A percentile compares a stretch with the other conserved stretches of the same genome.
These are phyloP conservation scores for Rhea americana DNA, from an alignment of 2,113 vertebrate genomes.

Conservation along the genomic window DNA sequence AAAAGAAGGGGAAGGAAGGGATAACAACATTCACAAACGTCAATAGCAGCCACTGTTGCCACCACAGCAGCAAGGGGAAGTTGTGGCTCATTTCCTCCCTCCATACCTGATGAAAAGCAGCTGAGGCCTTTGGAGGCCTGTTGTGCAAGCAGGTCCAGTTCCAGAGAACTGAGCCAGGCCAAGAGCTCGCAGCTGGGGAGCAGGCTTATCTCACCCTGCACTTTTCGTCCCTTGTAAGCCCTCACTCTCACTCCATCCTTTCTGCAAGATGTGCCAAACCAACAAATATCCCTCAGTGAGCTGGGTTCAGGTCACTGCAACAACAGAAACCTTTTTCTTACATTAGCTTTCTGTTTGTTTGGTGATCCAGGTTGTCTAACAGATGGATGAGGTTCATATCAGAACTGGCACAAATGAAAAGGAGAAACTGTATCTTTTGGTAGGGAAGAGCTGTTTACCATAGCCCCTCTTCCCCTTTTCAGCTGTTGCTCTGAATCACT, in stretches of 20 bases:
- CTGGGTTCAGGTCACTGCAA: neutral
- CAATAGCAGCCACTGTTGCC: neutral
- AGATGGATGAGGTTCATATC: neutral
- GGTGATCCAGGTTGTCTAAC: conserved; percentile 34
- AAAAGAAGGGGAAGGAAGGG: neutral
- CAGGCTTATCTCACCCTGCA: neutral
- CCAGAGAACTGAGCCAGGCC: neutral
- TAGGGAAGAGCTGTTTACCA: neutral
- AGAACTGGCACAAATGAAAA: neutral
- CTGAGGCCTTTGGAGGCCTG: neutral
- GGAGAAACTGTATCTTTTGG: neutral
- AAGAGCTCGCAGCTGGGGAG: neutral
- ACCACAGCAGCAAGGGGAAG: neutral
- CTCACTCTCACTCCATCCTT: neutral
- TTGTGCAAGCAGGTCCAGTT: neutral
- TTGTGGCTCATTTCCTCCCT: neutral
- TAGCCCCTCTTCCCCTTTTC: neutral
- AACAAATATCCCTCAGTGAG: neutral
- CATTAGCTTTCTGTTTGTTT: conserved; percentile 9
- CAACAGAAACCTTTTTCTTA: conserved; percentile 34
- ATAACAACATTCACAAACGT: neutral
- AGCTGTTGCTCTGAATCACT: no score
- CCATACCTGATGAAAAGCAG: neutral
- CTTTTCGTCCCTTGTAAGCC: neutral
- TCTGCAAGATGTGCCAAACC: neutral